Evolutionary conservation across 2,888 invertebrate species (phyloP), one percentile per base, ranked within the genome.

Genomic region (Pandemis corylana): DNA sequence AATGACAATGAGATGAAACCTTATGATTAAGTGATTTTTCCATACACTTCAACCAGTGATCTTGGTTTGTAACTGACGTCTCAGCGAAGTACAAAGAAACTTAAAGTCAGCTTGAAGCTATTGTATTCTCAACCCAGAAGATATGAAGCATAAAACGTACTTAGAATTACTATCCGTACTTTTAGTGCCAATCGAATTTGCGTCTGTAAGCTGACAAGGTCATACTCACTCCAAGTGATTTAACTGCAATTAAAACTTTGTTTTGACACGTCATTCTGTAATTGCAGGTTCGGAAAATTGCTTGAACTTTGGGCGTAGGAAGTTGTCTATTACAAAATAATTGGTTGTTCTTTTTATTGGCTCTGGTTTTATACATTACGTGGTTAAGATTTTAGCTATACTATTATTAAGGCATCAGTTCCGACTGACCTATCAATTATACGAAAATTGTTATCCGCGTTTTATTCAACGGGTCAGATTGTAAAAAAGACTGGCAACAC

Each of bases 231-330:
- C 65, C 41, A 65, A 66, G 61, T 75, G 67, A 53, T 67, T 77
- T 77, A 80, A 77, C 77, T 79, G 79, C 78, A 68, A 82, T 78
- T 76, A 77, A 76, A 76, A 68, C 67, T 77, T 77, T 80, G 78
- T 78, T 81, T 81, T 76, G 77, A 82, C 82, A 79, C 80, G 78
- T 78, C 77, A 77, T 75, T 61, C 51, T 76, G 72, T 74, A 70
- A 64, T 76, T 76, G 63, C 28, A 73, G 77, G 80, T 81, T 79
- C 77, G 77, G 80, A 75, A 77, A 66, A 76, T 64, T 71, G 56
- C 65, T 41, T 36, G 53, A 46, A 49, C 70, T 67, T 41, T 62
- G 62, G 62, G 46, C 75, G 71, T 75, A 71, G 75, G 75, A 71
- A 71, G 75, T 70, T 71, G 66, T 75, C 71, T 62, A 75, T 67